These are phyloP conservation scores for Eubasilissa splendida DNA, from an alignment of 2,888 invertebrate species.

Conservation along the genomic window DNA sequence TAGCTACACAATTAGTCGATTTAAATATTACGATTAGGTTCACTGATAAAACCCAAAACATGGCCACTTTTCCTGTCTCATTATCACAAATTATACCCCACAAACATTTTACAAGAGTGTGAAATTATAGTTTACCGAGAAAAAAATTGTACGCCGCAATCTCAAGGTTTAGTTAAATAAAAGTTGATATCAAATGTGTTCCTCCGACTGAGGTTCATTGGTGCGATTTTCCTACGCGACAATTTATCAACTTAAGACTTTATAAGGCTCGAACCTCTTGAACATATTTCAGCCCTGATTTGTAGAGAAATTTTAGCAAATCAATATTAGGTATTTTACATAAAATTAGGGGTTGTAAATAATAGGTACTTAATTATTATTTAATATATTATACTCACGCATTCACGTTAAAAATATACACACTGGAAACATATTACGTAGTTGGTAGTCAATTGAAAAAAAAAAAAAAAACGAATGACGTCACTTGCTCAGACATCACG, in stretches of 20 bases:
- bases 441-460: too few relatives aligned
- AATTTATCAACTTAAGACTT: not conserved
- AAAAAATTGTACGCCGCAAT: not conserved
- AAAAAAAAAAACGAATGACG: too few relatives aligned
- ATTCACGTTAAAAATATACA: not conserved
- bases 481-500: too few relatives aligned
- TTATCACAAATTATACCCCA: constrained; percentile 27
- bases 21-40: constrained; percentile 22
- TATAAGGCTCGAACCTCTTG: not conserved
- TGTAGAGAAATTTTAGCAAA: not conserved
- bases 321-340: constrained; percentile 6
- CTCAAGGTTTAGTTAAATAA: too few relatives aligned
- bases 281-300: not conserved
- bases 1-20: constrained; percentile 16
- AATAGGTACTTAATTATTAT: constrained; percentile 1
- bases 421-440: not conserved
- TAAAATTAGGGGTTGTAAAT: constrained; percentile 3
- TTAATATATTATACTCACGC: not conserved
- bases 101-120: constrained; percentile 31
- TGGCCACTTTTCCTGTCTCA: constrained; percentile 27
- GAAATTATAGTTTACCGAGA: constrained; percentile 16
- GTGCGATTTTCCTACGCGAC: not conserved
- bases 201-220: not conserved
- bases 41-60: constrained; percentile 18
- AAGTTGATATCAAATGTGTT: too few relatives aligned